Base-by-base conservation (phyloP, 2,113 vertebrate genomes). In the Chlamydotis undulata region DNA sequence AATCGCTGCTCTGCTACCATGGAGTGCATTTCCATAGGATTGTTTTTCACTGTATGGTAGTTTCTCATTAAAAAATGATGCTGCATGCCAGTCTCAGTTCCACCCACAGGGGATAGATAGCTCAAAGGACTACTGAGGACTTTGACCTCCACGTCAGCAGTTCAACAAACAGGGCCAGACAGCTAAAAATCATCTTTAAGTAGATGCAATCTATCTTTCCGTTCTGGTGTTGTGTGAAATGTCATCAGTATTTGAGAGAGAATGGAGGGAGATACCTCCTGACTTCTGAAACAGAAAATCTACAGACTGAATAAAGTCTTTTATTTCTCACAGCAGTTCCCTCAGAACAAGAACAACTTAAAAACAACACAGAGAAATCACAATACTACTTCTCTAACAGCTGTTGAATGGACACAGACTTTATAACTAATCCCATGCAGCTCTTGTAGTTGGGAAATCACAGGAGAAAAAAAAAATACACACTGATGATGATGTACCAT, bases 141-240 rank as follows among this genome's bases (percentile, higher is more conserved):
- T 94, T 96, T 91, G 83, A 83, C 82, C 57, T 96, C 75, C 25
- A 75, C 52, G 73, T 94, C 90, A 94, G 59, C 21, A 89, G 60
- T 81, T 96, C 92, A 93, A 79, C 69, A 23, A 47, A 88, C 41
- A 94, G 45, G 52, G 39, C 50, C 61, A 92, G 43, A 45, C 28
- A 94, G 60, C 47, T 69, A 77, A 92, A 93, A 87, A 61, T 28
- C 10, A 14, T 37, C 22, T 56, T 83, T 43, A 89, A 55, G 39
- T 9, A 77, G 37, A 35, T 61, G n/a, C 65, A 9, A 87, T 57
- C 33, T 56, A 55, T 28, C 37, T 63, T 88, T 93, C 43, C 45
- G 45, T n/a, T 19, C 9, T 33, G 4, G 1, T 21, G 56, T 63
- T 55, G 37, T 57, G 8, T 59, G 55, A 76, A 77, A 71, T 33